Evolutionary conservation across 2,888 invertebrate species (phyloP).

Genomic region (Drosophila maculinotata): DNA sequence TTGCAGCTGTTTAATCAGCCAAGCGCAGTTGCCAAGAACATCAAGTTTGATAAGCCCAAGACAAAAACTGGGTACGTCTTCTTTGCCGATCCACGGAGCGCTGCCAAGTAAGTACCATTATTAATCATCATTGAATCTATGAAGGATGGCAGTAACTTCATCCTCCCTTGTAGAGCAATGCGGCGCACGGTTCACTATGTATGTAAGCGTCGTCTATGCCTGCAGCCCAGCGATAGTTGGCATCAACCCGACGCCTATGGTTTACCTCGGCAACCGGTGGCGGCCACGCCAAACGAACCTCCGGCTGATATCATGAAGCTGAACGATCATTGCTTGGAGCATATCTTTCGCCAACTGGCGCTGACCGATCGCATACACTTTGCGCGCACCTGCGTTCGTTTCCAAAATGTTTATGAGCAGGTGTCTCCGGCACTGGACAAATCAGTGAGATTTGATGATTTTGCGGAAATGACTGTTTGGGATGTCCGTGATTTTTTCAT

Average conservation of each 20-base stretch:
- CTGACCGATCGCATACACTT: slow-evolving; percentile 63
- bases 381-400: slow-evolving; percentile 63
- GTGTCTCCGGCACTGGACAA: slow-evolving; percentile 38
- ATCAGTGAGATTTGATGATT: slow-evolving; percentile 11
- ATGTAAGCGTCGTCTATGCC: slow-evolving; percentile 19
- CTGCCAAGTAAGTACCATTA: slow-evolving; percentile 46
- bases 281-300: neutral
- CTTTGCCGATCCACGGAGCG: slow-evolving; percentile 34
- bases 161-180: slow-evolving; percentile 28
- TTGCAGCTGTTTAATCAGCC: slow-evolving; percentile 21
- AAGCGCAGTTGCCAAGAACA: neutral
- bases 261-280: neutral
- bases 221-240: slow-evolving; percentile 65
- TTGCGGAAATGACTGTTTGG: slow-evolving; percentile 58
- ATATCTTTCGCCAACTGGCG: slow-evolving; percentile 34
- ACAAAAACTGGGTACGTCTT: slow-evolving; percentile 31
- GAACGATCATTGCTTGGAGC: slow-evolving; percentile 67
- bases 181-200: slow-evolving; percentile 29
- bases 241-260: slow-evolving; percentile 53
- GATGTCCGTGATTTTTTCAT: slow-evolving; percentile 64
- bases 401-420: slow-evolving; percentile 46
- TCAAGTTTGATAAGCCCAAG: neutral
- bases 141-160: neutral
- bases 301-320: slow-evolving; percentile 40
- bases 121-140: neutral